These are phyloP conservation scores for Takifugu bimaculatus DNA, from an alignment of 2,113 vertebrate genomes.

Conservation along the genomic window DNA sequence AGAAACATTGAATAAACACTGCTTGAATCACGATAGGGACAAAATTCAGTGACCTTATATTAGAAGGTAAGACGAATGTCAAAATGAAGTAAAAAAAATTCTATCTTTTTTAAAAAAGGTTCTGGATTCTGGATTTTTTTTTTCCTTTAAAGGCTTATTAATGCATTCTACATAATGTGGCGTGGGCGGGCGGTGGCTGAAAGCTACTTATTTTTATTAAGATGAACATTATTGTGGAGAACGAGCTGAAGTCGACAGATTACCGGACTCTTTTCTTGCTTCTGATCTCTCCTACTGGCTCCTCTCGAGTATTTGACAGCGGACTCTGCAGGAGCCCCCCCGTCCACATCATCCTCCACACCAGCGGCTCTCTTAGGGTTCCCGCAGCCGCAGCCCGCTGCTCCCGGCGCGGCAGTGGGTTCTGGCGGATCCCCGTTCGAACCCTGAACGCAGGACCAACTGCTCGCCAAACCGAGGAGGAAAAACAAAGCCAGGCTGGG, in stretches of 20 bases:
- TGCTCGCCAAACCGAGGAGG: background rate
- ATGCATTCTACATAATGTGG: too few species aligned
- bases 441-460: conserved; percentile 2
- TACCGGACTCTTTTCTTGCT: conserved; percentile 41
- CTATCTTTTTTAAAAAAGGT: too few species aligned
- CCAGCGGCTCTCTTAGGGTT: conserved; percentile 56
- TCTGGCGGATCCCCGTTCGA: conserved; percentile 22
- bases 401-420: background rate
- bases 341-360: conserved; percentile 6
- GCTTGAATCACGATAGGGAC: too few species aligned
- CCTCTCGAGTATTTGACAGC: conserved; percentile 63
- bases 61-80: background rate
- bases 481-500: conserved; percentile 19
- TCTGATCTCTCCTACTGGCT: conserved; percentile 31
- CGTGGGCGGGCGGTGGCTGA: too few species aligned
- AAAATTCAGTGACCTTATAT: background rate
- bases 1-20: too few species aligned
- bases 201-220: too few species aligned
- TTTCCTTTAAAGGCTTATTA: too few species aligned
- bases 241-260: background rate
- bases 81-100: too few species aligned
- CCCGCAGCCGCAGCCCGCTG: conserved; percentile 68
- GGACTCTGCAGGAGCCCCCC: conserved; percentile 9
- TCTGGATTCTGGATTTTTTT: too few species aligned
- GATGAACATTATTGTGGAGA: too few species aligned